These are phyloP conservation scores for Micoletzkya japonica DNA, from an alignment of 2,888 invertebrate genomes.

Conservation along the genomic window DNA sequence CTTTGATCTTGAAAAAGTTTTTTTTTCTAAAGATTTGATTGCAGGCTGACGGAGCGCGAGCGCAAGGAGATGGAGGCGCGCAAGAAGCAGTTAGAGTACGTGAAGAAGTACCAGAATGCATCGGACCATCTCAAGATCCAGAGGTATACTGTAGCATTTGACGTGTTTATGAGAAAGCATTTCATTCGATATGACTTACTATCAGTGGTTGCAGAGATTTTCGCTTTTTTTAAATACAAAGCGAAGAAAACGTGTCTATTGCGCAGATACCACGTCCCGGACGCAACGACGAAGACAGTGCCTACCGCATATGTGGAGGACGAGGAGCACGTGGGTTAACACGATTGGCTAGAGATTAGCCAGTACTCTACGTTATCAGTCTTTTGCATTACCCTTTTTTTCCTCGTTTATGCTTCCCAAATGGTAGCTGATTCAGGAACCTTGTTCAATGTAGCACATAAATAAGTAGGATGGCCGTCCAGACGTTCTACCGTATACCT, in stretches of 20 bases:
- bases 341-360: no score
- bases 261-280: constrained; percentile 57
- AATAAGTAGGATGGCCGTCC: neutral
- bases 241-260: neutral
- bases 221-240: neutral
- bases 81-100: constrained; percentile 83
- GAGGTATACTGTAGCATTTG: neutral
- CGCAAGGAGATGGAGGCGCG: constrained; percentile 83
- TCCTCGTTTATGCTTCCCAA: no score
- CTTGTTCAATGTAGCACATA: neutral
- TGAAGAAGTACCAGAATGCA: constrained; percentile 92
- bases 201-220: neutral
- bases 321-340: constrained; percentile 41
- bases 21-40: constrained; percentile 47
- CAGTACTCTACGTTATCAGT: no score
- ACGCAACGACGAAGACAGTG: constrained; percentile 44
- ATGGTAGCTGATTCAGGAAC: neutral
- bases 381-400: no score
- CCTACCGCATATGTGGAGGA: constrained; percentile 53
- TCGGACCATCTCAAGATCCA: constrained; percentile 5
- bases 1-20: neutral
- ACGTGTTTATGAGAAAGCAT: neutral
- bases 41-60: constrained; percentile 83
- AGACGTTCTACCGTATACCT: no score
- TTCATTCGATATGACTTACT: neutral